phyloP scores from a whole-genome alignment of 2,797 vertebrate species.

The Neomorphus geoffroyi region DNA sequence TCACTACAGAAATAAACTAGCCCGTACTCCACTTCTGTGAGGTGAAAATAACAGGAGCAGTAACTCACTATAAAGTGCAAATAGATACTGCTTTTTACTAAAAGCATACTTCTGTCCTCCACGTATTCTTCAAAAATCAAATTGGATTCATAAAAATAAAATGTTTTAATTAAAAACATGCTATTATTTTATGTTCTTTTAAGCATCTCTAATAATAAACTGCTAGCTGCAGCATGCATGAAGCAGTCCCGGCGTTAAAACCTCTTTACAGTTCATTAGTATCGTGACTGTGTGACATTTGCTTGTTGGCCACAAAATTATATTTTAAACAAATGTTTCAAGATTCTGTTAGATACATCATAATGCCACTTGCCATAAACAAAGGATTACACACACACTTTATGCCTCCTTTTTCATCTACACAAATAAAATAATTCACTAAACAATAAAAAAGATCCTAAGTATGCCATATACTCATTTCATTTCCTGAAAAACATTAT shows the following conservation, averaged over 20 bases:
- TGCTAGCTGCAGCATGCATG: background rate
- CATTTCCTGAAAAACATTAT: background rate
- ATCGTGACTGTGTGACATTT: background rate
- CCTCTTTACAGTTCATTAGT: background rate
- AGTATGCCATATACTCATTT: background rate
- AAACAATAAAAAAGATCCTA: background rate
- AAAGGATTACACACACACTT: background rate
- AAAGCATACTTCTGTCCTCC: background rate
- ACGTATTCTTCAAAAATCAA: background rate
- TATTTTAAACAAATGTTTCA: slow-evolving; percentile 30
- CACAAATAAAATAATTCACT: background rate
- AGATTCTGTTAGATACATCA: background rate
- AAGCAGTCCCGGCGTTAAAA: background rate
- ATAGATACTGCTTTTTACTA: background rate
- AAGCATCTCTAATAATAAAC: background rate
- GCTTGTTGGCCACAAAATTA: slow-evolving; percentile 12
- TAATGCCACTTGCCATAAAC: slow-evolving; percentile 15
- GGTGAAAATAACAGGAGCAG: background rate
- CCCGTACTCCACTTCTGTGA: background rate
- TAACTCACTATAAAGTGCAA: background rate
- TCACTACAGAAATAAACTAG: background rate
- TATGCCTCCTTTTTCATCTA: background rate
- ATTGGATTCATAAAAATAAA: background rate
- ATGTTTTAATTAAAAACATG: background rate
- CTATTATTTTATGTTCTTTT: background rate